Conservation (phyloP, 2,888 invertebrate species). For the Petrophora chlorosata region DNA sequence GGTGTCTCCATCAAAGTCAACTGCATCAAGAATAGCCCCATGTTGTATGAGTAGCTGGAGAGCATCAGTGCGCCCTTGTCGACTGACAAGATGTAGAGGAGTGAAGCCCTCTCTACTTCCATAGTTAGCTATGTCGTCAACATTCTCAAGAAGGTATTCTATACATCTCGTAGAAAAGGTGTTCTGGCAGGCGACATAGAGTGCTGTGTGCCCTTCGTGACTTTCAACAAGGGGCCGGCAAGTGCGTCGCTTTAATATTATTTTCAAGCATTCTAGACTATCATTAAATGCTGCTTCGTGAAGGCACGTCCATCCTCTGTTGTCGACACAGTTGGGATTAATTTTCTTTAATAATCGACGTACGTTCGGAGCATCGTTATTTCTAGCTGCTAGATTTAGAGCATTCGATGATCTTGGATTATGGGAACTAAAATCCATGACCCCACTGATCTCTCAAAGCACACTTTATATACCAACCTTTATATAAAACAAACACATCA, state of each 20-base stretch:
- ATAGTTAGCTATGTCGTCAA: slow-evolving; percentile 68
- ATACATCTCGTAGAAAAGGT: slow-evolving; percentile 62
- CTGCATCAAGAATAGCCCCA: slow-evolving; percentile 69
- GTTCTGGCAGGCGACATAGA: slow-evolving; percentile 72
- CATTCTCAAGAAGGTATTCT: slow-evolving; percentile 60
- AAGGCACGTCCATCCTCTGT: slow-evolving; percentile 81
- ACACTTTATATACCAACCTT: not conserved
- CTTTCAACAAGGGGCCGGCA: slow-evolving; percentile 68
- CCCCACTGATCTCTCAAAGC: not conserved
- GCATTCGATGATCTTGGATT: slow-evolving; percentile 77
- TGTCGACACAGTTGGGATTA: slow-evolving; percentile 76
- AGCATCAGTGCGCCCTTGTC: slow-evolving; percentile 65
- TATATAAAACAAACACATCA: no score
- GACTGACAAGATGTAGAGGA: slow-evolving; percentile 69
- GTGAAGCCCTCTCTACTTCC: slow-evolving; percentile 76
- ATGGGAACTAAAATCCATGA: slow-evolving; percentile 79
- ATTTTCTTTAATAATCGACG: slow-evolving; percentile 65
- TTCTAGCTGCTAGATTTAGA: slow-evolving; percentile 73
- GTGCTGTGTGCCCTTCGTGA: slow-evolving; percentile 77
- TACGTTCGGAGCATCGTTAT: slow-evolving; percentile 63
- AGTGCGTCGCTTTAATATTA: slow-evolving; percentile 62
- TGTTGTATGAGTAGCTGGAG: slow-evolving; percentile 67
- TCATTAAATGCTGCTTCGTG: slow-evolving; percentile 78
- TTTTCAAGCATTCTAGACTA: slow-evolving; percentile 61
- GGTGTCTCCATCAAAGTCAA: slow-evolving; percentile 79